phyloP scores from a whole-genome alignment of 2,888 invertebrate genomes.

The Lycophotia porphyrea region DNA sequence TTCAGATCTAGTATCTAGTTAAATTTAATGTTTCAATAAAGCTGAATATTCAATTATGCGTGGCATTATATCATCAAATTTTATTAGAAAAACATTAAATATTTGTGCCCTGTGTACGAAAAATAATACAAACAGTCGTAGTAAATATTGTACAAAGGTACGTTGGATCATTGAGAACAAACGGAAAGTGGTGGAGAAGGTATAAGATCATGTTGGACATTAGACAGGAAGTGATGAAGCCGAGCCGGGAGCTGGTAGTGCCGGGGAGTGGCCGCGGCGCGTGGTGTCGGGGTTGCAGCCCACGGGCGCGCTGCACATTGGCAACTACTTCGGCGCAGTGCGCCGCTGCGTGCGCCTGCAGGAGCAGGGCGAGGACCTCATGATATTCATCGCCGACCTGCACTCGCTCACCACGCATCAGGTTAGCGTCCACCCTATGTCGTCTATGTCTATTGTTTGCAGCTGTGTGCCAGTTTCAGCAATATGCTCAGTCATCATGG shows the following conservation, averaged over 20 bases:
- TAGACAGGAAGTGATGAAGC: constrained; percentile 49
- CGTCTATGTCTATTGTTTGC: neutral
- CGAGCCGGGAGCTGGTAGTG: constrained; percentile 21
- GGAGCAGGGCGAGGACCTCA: constrained; percentile 92
- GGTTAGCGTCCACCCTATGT: constrained; percentile 78
- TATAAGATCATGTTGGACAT: constrained; percentile 23
- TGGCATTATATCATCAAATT: constrained; percentile 23
- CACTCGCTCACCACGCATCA: constrained; percentile 97
- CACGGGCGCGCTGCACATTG: constrained; percentile 97
- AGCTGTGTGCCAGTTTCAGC: neutral
- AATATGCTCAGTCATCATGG: too few species aligned
- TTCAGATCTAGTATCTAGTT: neutral
- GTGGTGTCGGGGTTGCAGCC: constrained; percentile 99
- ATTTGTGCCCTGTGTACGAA: constrained; percentile 25
- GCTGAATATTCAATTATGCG: constrained; percentile 18
- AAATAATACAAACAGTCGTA: constrained; percentile 17
- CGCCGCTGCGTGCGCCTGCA: constrained; percentile 96
- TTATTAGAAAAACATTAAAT: constrained; percentile 22
- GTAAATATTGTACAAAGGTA: constrained; percentile 55
- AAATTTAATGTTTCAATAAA: neutral
- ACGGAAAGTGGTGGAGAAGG: neutral
- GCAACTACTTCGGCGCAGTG: constrained; percentile 99
- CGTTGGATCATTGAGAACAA: constrained; percentile 10
- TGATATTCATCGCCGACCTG: constrained; percentile 97
- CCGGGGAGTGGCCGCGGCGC: constrained; percentile 87